Evolutionary conservation across 2,113 vertebrate species (phyloP), one percentile per base, ranked within the genome.

Genomic region (Clarias gariepinus): DNA sequence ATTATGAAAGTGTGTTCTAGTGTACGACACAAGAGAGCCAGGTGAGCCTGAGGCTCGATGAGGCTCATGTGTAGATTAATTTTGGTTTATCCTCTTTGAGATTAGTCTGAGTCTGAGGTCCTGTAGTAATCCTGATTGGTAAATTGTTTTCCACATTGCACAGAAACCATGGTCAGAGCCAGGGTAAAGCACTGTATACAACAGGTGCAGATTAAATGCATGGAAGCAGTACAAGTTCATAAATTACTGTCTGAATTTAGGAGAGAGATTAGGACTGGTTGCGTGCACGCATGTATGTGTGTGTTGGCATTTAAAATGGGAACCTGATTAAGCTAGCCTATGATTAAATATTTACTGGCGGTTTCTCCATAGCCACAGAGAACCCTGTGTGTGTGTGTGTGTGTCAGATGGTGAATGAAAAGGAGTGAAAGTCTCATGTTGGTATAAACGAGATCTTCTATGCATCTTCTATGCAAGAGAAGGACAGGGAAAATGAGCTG

Each of bases 311-410:
- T 85, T 87, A 87, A 83, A 87, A 76, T n/a, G 23, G 80, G 79
- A 88, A 83, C 57, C 80, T 76, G 79, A 81, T 83, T 87, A 88
- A 81, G 41, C 21, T 80, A 23, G 41, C 25, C 60, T 68, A 12
- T 84, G 78, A 88, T 91, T 89, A 91, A 91, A 89, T 87, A 90
- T 90, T 91, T 88, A 90, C 60, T 15, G 33, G 15, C 52, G 82
- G 47, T 57, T 81, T 81, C 85, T 85, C 69, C 15, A 33, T 10
- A 63, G 82, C 61, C 58, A 19, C 19, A 78, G 53, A 78, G 71
- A 81, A 86, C 55, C 64, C 8, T 61, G 68, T 68, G 58, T 66
- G 33, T 77, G 23, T 83, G 52, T 57, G 60, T 86, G 71, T 84
- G 41, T 36, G 10, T 71, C 19, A 81, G 55, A 55, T 81, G 66